Evolutionary conservation across 2,113 vertebrate genomes (phyloP).

Genomic region (Xenopus tropicalis): UCB_Xtro_10.0 CM004448.2:91178501-91179000

Average conservation of each 20-base stretch:
- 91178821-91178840: constrained; percentile 58
- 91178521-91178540: constrained; percentile 98
- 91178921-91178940: constrained; percentile 71
- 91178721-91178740: constrained; percentile 47
- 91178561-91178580: constrained; percentile 89
- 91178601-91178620: constrained; percentile 67
- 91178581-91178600: constrained; percentile 66
- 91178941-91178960: constrained; percentile 55
- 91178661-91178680: constrained; percentile 86
- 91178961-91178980: constrained; percentile 67
- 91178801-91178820: constrained; percentile 61
- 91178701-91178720: constrained; percentile 59
- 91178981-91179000: constrained; percentile 61
- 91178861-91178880: constrained; percentile 54
- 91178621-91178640: constrained; percentile 83
- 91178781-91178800: constrained; percentile 57
- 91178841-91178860: constrained; percentile 24
- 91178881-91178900: constrained; percentile 51
- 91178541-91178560: constrained; percentile 94
- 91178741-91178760: constrained; percentile 49
- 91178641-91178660: constrained; percentile 84
- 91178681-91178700: constrained; percentile 76
- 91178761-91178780: constrained; percentile 51
- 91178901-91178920: constrained; percentile 63
- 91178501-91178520: constrained; percentile 98